phyloP scores from a whole-genome alignment of 2,888 invertebrate species.

The Drosophila aldrichi region DNA sequence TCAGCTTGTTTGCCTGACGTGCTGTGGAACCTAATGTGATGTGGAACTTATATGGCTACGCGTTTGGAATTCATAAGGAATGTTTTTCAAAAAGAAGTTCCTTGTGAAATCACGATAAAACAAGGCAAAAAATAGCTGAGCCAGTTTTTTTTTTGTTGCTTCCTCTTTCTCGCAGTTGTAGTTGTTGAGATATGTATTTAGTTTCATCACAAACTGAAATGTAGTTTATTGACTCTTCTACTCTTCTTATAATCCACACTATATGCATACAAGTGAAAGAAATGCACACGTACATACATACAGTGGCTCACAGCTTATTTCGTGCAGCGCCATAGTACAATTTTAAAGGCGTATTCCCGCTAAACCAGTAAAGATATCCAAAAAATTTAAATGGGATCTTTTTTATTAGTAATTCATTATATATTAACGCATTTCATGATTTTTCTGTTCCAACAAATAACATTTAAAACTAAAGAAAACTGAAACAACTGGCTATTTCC shows the following conservation, averaged over 20 bases:
- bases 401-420: too few species aligned
- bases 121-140: neutral
- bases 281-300: neutral
- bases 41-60: conserved; percentile 35
- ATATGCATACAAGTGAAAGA: conserved; percentile 8
- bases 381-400: too few species aligned
- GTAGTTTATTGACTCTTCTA: neutral
- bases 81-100: conserved; percentile 9
- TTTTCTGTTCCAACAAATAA: too few species aligned
- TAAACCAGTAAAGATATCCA: too few species aligned
- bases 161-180: conserved; percentile 3
- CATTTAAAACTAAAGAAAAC: too few species aligned
- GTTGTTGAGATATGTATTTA: conserved; percentile 12
- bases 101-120: conserved; percentile 14
- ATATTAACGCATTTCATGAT: too few species aligned
- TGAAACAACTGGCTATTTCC: too few species aligned
- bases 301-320: too few species aligned
- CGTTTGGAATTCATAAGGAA: conserved; percentile 28
- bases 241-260: neutral
- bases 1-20: conserved; percentile 43
- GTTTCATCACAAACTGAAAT: conserved; percentile 67
- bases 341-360: too few species aligned
- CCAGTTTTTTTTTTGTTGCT: neutral
- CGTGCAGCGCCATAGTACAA: too few species aligned
- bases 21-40: conserved; percentile 38